These are phyloP conservation scores for Lepisosteus osseus DNA, from an alignment of 2,113 vertebrate genomes.

Conservation along the genomic window DNA sequence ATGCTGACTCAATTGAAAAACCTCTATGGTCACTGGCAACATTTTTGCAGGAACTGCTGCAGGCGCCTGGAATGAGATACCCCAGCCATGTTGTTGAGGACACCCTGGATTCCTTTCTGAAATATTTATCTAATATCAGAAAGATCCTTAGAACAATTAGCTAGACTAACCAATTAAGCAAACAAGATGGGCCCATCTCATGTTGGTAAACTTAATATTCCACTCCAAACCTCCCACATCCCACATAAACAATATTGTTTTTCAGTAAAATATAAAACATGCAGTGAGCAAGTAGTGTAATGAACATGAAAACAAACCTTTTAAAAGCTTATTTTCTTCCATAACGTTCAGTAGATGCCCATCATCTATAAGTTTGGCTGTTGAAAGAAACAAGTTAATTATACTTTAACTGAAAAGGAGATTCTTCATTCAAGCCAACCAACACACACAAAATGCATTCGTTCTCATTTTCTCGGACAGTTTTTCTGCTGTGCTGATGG, in stretches of 20 bases:
- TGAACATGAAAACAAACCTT: conserved; percentile 60
- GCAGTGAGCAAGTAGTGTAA: background rate
- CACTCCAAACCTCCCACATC: background rate
- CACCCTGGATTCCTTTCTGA: too few relatives aligned
- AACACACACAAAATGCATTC: background rate
- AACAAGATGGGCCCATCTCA: background rate
- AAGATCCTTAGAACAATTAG: too few relatives aligned
- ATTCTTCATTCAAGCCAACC: conserved; percentile 51
- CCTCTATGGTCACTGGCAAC: too few relatives aligned
- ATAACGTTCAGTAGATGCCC: conserved; percentile 72
- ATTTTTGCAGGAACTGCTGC: too few relatives aligned
- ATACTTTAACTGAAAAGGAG: conserved; percentile 31
- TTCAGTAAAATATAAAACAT: too few relatives aligned
- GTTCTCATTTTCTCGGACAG: background rate
- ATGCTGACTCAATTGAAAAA: too few relatives aligned
- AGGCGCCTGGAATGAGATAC: too few relatives aligned
- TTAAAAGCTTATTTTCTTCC: conserved; percentile 74
- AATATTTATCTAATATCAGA: too few relatives aligned
- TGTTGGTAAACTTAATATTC: too few relatives aligned
- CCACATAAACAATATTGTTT: conserved; percentile 26
- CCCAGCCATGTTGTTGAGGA: too few relatives aligned
- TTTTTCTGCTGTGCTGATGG: background rate
- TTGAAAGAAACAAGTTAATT: conserved; percentile 71
- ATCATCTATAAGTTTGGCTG: conserved; percentile 80
- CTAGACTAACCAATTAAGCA: too few relatives aligned